These are phyloP conservation scores for Drosophila simulans DNA, from an alignment of 1,140 invertebrate genomes.

Conservation along the genomic window DNA sequence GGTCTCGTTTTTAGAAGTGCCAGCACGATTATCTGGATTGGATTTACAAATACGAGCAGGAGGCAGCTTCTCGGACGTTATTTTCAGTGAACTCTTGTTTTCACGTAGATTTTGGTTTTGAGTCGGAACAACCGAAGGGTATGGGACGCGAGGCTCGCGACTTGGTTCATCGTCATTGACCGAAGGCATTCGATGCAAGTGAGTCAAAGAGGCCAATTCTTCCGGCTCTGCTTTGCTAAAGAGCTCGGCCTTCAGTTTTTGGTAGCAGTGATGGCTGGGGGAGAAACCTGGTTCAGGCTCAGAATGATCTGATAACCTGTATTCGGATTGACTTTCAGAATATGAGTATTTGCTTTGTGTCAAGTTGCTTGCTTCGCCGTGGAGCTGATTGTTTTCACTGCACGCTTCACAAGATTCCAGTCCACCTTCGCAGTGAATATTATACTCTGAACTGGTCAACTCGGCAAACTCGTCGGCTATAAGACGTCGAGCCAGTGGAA, in stretches of 20 bases:
- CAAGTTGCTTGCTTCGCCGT: background rate
- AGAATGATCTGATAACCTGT: background rate
- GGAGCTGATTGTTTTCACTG: background rate
- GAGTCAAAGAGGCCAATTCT: background rate
- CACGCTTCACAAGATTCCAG: no score
- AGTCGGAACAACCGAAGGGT: background rate
- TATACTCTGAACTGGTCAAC: slow-evolving; percentile 3
- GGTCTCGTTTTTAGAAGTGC: no score
- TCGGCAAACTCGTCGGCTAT: slow-evolving; percentile 57
- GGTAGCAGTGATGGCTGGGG: slow-evolving; percentile 53
- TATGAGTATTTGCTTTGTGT: background rate
- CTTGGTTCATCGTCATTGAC: background rate
- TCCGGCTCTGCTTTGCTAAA: background rate
- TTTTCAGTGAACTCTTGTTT: accelerated
- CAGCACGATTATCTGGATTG: background rate
- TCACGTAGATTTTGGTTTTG: background rate
- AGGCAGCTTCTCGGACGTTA: no score
- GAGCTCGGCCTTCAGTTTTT: slow-evolving; percentile 38
- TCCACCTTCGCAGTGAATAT: background rate
- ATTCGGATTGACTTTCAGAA: background rate
- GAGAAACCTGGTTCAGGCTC: slow-evolving; percentile 41
- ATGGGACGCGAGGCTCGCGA: background rate
- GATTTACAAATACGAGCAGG: slow-evolving; percentile 3
- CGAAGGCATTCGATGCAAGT: slow-evolving; percentile 2
- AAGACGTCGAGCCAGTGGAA: slow-evolving; percentile 56